These are phyloP conservation scores for Chroicocephalus ridibundus DNA, from an alignment of 2,113 vertebrate genomes.

Conservation along the genomic window DNA sequence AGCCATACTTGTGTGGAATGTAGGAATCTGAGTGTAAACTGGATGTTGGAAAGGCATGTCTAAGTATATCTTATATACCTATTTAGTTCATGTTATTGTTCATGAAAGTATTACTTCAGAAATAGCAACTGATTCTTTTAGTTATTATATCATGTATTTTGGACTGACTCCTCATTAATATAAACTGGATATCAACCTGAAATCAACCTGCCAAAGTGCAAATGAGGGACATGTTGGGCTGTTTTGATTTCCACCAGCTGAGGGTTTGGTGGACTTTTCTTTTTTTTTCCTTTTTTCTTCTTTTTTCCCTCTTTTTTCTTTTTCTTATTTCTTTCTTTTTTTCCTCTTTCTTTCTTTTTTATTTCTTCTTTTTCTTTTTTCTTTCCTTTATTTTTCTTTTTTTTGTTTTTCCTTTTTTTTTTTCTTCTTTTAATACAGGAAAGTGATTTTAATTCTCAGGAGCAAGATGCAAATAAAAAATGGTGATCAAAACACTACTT, in stretches of 20 bases:
- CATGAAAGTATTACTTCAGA: neutral
- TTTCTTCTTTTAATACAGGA: neutral
- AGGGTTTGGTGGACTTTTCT: neutral
- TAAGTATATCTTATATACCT: neutral
- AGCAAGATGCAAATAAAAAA: neutral
- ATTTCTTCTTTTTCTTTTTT: accelerated
- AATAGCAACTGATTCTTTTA: neutral
- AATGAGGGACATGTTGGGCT: neutral
- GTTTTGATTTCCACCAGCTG: neutral
- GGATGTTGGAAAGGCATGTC: neutral
- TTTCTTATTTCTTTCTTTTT: too few relatives aligned
- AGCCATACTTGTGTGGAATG: neutral
- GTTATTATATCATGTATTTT: neutral
- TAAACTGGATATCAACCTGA: neutral
- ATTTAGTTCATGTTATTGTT: neutral
- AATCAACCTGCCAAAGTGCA: neutral
- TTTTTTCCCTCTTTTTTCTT: accelerated
- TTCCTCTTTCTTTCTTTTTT: accelerated
- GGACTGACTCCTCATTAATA: neutral
- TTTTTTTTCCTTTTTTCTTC: accelerated
- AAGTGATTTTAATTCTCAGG: neutral
- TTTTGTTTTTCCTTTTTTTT: too few relatives aligned
- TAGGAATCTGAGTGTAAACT: neutral
- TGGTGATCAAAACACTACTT: neutral
- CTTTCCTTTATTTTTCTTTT: too few relatives aligned